Evolutionary conservation across 2,113 vertebrate genomes (phyloP).

Genomic region (Vombatus ursinus): DNA sequence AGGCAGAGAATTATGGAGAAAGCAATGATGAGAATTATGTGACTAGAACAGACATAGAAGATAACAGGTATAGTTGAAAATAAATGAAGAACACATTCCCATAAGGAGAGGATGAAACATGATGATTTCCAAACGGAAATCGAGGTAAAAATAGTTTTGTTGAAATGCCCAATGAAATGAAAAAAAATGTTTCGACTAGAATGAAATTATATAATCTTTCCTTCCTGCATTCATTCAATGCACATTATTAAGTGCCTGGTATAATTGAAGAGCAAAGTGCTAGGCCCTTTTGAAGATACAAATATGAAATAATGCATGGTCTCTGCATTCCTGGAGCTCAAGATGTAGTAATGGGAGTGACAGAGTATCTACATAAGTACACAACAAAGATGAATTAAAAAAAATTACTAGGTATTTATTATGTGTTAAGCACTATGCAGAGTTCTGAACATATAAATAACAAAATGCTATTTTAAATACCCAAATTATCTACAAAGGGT

Average conservation of each 20-base stretch:
- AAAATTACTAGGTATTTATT: not conserved
- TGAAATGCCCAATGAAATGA: not conserved
- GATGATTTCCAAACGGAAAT: conserved; percentile 38
- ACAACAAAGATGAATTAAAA: not conserved
- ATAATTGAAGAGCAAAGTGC: not conserved
- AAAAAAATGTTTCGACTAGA: not conserved
- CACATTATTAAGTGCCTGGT: not conserved
- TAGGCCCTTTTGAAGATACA: not conserved
- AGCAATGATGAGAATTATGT: conserved; percentile 57
- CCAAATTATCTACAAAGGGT: no score
- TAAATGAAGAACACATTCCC: conserved; percentile 58
- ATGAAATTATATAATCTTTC: not conserved
- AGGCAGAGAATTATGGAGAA: conserved; percentile 52
- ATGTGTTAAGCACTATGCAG: not conserved
- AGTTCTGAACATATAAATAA: not conserved
- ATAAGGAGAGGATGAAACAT: conserved; percentile 27
- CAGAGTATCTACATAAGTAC: not conserved
- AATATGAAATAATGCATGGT: not conserved
- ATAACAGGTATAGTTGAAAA: conserved; percentile 64
- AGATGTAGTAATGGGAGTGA: not conserved
- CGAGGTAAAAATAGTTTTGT: not conserved
- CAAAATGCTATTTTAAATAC: not conserved
- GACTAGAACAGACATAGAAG: conserved; percentile 28
- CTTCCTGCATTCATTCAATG: not conserved
- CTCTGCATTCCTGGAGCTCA: not conserved